Base-by-base conservation (phyloP, 2,797 vertebrate genomes). In the Schizothorax lantsangensis region DNA sequence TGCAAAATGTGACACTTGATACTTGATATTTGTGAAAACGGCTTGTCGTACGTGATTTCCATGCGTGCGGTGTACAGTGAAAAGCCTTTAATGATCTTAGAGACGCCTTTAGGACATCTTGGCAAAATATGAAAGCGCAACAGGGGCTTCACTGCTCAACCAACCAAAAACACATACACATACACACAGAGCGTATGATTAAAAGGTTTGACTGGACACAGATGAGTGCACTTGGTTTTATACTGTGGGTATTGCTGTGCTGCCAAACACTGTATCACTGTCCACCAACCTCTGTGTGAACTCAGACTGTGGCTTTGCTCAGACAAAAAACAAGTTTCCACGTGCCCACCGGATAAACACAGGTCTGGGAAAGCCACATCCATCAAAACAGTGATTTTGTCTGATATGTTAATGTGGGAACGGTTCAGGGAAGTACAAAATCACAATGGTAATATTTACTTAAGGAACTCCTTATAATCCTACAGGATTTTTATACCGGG, bases 251-350 rank as follows among this genome's bases (percentile, higher is more conserved):
- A 72, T 86, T 74, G 68, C 75, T 80, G 77, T 62, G 12, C 66
- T 72, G 77, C 79, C 84, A 86, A 86, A 86, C 26, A 64, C 68
- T 74, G 69, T 40, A 86, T 86, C 84, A 86, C 79, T 86, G 84
- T 81, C 84, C 79, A 74, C 54, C 84, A 81, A 81, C 57, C 69
- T 47, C 84, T 81, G 79, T 40, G 78, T 86, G 78, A 85, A 79
- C 66, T 85, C 38, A 62, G 71, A 78, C 62, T 49, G 59, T 2
- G 17, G 83, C 45, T 84, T 66, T 15, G n/a, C 78, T 73, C 68
- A 47, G 47, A 74, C 54, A 74, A 74, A 86, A 71, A 79, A 87
- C 82, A 84, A 79, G 68, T 40, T 54, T 80, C 57, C 26, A 72
- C 66, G 2, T 79, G 82, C 86, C 52, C 81, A 62, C 38, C 64